phyloP scores from a whole-genome alignment of 2,113 vertebrate species.

The Cochlearius cochlearius region DNA sequence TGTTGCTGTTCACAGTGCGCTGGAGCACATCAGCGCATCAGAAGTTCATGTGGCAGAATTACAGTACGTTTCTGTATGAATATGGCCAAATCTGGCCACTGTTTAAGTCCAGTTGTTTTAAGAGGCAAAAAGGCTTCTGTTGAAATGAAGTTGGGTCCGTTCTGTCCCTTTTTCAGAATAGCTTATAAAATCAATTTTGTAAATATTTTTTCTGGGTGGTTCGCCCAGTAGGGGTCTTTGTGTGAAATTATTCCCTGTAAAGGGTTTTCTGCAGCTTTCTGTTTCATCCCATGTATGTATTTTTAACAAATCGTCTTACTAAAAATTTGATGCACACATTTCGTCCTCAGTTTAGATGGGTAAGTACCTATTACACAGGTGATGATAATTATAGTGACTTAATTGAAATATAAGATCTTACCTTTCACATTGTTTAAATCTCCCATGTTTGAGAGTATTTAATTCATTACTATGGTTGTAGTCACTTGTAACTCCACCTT shows the following conservation, averaged over 20 bases:
- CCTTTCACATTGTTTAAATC: not conserved
- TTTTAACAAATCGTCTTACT: not conserved
- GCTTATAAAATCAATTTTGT: not conserved
- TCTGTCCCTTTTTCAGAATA: not conserved
- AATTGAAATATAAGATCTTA: not conserved
- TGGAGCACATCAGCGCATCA: not conserved
- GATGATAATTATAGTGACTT: not conserved
- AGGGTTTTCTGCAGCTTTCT: not conserved
- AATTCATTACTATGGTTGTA: not conserved
- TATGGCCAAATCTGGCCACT: not conserved
- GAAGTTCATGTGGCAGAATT: not conserved
- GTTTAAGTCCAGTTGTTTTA: not conserved
- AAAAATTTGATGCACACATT: not conserved
- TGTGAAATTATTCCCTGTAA: not conserved
- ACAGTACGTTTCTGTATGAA: not conserved
- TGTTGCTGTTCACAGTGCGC: not conserved
- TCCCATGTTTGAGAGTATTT: not conserved
- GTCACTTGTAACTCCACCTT: not conserved
- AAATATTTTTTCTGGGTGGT: not conserved
- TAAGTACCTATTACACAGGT: not conserved
- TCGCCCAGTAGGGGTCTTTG: not conserved
- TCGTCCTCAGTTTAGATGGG: not conserved
- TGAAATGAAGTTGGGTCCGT: not conserved
- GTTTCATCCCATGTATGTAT: not conserved
- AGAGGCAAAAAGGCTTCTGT: not conserved